Percentiles rank a stretch among this genome's conserved stretches.
Evolutionary conservation across 2,797 vertebrate species (phyloP).

Genomic region (Eulemur coronatus): DNA sequence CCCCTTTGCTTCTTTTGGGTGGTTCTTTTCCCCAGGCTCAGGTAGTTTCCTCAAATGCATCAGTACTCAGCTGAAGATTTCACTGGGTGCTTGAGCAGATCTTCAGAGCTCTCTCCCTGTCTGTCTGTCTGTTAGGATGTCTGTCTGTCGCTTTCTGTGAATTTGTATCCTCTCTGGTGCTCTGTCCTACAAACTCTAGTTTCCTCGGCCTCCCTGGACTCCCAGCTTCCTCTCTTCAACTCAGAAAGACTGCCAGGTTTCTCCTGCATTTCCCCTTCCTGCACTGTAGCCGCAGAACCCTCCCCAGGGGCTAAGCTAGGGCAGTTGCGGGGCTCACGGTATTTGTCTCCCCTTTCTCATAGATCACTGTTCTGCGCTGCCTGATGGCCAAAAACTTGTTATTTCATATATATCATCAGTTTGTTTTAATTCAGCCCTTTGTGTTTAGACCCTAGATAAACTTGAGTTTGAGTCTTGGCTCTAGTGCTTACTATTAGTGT

Average conservation of each 20-base stretch:
- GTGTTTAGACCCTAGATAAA: neutral
- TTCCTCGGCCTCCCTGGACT: neutral
- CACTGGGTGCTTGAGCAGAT: rapidly evolving
- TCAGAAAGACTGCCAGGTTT: neutral
- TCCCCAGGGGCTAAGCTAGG: neutral
- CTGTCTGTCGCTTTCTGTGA: neutral
- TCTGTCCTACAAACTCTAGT: too few species aligned
- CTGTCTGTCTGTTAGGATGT: neutral
- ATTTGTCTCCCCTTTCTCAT: neutral
- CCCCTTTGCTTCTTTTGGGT: neutral
- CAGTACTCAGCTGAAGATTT: neutral
- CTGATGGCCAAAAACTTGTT: neutral
- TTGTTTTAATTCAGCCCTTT: conserved; percentile 4
- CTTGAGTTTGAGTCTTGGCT: neutral
- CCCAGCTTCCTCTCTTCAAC: neutral
- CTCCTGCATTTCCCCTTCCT: neutral
- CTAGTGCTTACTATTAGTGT: neutral
- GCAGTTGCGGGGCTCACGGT: neutral
- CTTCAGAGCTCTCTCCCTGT: neutral
- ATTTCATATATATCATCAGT: neutral
- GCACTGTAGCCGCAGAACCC: neutral
- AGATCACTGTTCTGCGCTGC: neutral
- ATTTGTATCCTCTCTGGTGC: neutral
- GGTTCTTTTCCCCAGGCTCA: neutral
- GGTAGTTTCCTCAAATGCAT: neutral